These are phyloP conservation scores for Nyctereutes procyonoides DNA, from an alignment of 2,113 vertebrate species.

Conservation along the genomic window DNA sequence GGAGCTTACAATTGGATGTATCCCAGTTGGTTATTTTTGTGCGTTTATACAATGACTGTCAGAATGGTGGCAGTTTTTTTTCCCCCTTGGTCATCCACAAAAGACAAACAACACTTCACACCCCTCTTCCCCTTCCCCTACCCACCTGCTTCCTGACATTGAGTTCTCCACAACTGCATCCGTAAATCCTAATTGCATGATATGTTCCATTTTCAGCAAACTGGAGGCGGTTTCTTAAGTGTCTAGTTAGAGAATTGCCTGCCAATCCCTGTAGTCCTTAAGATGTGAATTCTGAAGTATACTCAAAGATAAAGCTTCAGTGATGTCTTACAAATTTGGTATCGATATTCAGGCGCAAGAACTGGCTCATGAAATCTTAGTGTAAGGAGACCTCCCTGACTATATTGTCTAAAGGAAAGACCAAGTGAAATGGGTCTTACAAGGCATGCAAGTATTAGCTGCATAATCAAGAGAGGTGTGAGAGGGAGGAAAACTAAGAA, in stretches of 20 bases:
- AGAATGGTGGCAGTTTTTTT: background rate
- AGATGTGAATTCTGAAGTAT: background rate
- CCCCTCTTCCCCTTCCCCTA: background rate
- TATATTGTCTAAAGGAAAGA: background rate
- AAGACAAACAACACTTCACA: background rate
- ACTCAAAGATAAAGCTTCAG: background rate
- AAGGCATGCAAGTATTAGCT: background rate
- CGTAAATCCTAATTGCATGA: conserved; percentile 28
- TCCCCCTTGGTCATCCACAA: conserved; percentile 10
- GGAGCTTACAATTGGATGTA: background rate
- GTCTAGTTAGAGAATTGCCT: conserved; percentile 55
- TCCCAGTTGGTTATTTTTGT: background rate
- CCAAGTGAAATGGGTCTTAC: background rate
- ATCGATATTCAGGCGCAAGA: background rate
- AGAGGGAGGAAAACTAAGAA: background rate
- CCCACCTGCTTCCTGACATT: conserved; percentile 55
- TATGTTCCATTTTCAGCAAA: conserved; percentile 54
- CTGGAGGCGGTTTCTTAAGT: conserved; percentile 43
- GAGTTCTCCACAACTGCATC: conserved; percentile 37
- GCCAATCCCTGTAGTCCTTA: background rate
- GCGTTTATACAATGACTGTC: background rate
- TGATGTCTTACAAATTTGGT: background rate
- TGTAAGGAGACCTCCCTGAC: background rate
- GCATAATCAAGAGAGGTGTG: background rate
- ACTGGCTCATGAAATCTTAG: background rate